Base-by-base conservation (phyloP, 2,888 invertebrate genomes). In the Orthosia gothica region DNA sequence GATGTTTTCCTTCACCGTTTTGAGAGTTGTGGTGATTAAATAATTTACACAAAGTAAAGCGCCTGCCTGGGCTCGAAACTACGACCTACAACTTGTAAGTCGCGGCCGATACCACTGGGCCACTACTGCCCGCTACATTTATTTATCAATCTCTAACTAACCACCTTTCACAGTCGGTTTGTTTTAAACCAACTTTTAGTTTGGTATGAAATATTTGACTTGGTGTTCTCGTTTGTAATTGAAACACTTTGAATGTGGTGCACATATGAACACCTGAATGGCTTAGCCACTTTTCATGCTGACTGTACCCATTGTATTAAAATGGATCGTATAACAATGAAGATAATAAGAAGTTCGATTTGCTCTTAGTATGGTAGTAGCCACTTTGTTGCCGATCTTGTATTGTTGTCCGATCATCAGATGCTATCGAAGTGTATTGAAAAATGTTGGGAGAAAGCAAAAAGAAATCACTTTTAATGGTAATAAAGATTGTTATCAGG, bases 391-490 rank as follows among this genome's bases (percentile, higher is more conserved):
- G 59, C 49, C 58, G 77, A 67, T 79, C 64, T 72, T 64, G 59
- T 47, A 70, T 71, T 75, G 61, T 76, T 64, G 57, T 67, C n/a
- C 54, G 69, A 86, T 76, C 62, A 52, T 67, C n/a, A 49, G 69
- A 86, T 85, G 11, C 16, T 83, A 87, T 86, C 77, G 52, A n/a
- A 11, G n/a, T 9, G 58, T 75, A 81, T 71, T 86, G 70, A 86
- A 83, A 80, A 83, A 80, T 72, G 67, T 78, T 40, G 47, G 64
- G 86, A 65, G 86, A 86, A 88, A 86, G 88, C 70, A 83, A 74
- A 75, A 82, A 78, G 69, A 76, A 76, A 84, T 81, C 65, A 71
- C 65, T 84, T 23, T 40, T 59, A 81, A 59, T 61, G 13, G 65
- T 58, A 74, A 72, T 74, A 63, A 71, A 62, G 84, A 87, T 85